Conservation (phyloP, 2,797 vertebrate genomes). For the Acanthopagrus latus region DNA sequence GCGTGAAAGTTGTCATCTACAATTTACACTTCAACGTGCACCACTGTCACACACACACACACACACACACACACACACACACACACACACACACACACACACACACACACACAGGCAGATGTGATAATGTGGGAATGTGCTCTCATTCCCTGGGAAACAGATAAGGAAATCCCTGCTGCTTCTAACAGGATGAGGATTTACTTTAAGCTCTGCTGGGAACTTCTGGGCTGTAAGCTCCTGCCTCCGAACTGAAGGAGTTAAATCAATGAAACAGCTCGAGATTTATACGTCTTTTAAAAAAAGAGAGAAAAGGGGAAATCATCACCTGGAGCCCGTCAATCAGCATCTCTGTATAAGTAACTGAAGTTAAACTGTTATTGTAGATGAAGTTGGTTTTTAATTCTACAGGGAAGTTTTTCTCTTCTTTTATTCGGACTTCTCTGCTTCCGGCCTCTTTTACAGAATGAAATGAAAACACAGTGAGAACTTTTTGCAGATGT, state of each 20-base stretch:
- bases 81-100: constrained; percentile 11
- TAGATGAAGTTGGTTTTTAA: not conserved
- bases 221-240: constrained; percentile 18
- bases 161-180: constrained; percentile 56
- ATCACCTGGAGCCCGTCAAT: constrained; percentile 1
- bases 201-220: constrained; percentile 33
- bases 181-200: constrained; percentile 40
- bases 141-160: constrained; percentile 27
- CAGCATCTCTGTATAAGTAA: not conserved
- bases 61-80: constrained; percentile 22
- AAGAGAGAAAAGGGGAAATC: not conserved
- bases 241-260: constrained; percentile 28
- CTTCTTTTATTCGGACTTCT: not conserved
- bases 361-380: not conserved
- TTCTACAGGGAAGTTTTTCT: not conserved
- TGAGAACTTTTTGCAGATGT: not conserved
- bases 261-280: constrained; percentile 13
- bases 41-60: not conserved
- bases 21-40: constrained; percentile 4
- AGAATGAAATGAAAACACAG: not conserved
- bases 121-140: constrained; percentile 37
- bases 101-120: constrained; percentile 20
- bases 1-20: constrained; percentile 30
- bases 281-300: not conserved
- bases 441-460: not conserved